Evolutionary conservation across 2,797 vertebrate species (phyloP).

Genomic region (Tenualosa ilisha): DNA sequence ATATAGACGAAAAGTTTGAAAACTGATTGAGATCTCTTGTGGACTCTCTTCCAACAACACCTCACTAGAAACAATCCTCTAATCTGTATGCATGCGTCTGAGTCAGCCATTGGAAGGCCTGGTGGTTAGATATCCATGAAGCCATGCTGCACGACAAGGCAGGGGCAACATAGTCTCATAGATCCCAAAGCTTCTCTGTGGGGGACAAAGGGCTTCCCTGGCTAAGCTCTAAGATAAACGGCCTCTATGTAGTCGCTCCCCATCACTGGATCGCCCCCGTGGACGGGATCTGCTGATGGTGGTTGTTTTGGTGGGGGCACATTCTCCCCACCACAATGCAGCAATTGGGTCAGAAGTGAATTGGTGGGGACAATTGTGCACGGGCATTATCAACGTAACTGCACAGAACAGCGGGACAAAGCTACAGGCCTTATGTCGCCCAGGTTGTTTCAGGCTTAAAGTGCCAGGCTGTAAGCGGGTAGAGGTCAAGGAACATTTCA

Average conservation of each 20-base stretch:
- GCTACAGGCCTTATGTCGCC: not conserved
- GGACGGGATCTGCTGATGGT: constrained; percentile 43
- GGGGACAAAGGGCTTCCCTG: constrained; percentile 18
- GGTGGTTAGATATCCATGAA: not conserved
- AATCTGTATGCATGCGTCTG: not conserved
- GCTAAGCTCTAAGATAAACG: constrained; percentile 31
- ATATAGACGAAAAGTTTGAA: not conserved
- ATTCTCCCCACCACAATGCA: constrained; percentile 35
- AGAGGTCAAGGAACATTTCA: not conserved
- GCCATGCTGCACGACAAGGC: not conserved
- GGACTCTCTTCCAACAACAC: not conserved
- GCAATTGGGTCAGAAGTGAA: constrained; percentile 19
- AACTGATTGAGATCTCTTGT: not conserved
- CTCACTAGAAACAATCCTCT: not conserved
- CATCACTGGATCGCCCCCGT: constrained; percentile 23
- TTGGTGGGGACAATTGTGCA: constrained; percentile 25
- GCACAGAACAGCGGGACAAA: constrained; percentile 38
- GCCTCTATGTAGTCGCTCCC: constrained; percentile 21
- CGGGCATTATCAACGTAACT: constrained; percentile 24
- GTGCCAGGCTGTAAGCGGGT: not conserved
- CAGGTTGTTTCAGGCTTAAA: constrained; percentile 7
- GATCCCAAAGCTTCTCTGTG: not conserved
- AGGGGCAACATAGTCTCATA: not conserved
- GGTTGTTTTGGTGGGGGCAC: constrained; percentile 43
- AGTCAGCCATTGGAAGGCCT: not conserved